Base-by-base conservation (phyloP, 2,888 invertebrate genomes). In the Erebia epiphron region DNA sequence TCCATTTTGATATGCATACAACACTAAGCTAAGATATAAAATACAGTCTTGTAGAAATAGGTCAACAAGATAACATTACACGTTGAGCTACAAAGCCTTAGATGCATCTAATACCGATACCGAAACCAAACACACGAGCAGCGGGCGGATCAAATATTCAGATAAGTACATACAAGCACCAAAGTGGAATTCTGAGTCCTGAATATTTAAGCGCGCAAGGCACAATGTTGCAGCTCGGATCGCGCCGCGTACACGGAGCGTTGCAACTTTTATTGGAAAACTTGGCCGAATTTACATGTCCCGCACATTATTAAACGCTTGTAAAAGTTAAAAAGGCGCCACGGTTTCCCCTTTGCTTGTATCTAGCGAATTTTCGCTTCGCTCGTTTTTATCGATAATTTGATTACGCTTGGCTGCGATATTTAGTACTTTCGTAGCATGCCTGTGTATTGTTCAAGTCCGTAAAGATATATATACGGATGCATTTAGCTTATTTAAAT, bases 261-360 rank as follows among this genome's bases (percentile, higher is more conserved):
- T 75, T 84, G 86, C 89, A 90, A 91, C 90, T 90, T 91, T 90
- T 91, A 91, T 91, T 91, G 87, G 87, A 88, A 91, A 91, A 91
- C 91, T 91, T 90, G 80, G 78, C 86, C 87, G 86, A 91, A 91
- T 91, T 90, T 90, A 88, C 90, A 91, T 91, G 85, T 86, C 84
- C 83, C 84, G 86, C 82, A 85, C 88, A 86, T 90, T 90, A 91
- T 90, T 89, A 90, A 90, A 88, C 83, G 85, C 83, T 86, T 83
- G 84, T 85, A 83, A 86, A 86, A 80, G 78, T 81, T 80, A 77
- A 79, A 79, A 77, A 75, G 76, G 66, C 70, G 18, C 35, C 35
- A 14, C 21, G 21, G 21, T 7, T 46, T 13, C 52, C n/a, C n/a
- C 63, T 11, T 43, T 8, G 60, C 64, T 35, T 35, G 52, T 63